A percentile compares a stretch with the other conserved stretches of the same genome.
phyloP scores from a whole-genome alignment of 2,888 invertebrate species.

The Lamproptera curius region DNA sequence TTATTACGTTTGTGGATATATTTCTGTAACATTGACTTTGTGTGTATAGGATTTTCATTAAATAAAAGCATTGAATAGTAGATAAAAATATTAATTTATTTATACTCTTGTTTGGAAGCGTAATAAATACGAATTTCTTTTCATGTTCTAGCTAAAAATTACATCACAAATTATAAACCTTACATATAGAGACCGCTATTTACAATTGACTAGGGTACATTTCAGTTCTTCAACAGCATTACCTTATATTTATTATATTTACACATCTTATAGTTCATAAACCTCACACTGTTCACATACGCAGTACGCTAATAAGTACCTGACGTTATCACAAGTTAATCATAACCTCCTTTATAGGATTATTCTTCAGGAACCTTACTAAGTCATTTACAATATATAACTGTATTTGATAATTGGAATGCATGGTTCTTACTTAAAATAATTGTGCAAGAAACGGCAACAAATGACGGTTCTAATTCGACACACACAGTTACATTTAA shows the following conservation, averaged over 20 bases:
- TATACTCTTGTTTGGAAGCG: slow-evolving; percentile 76
- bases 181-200: slow-evolving; percentile 58
- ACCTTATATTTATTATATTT: slow-evolving; percentile 45
- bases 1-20: too few relatives aligned
- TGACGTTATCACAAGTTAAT: slow-evolving; percentile 69
- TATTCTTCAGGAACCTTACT: slow-evolving; percentile 58
- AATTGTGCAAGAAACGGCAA: slow-evolving; percentile 24
- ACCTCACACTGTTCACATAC: slow-evolving; percentile 39
- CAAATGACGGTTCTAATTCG: slow-evolving; percentile 28
- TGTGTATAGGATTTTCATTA: slow-evolving; percentile 5
- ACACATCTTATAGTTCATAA: slow-evolving; percentile 43
- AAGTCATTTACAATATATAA: slow-evolving; percentile 40
- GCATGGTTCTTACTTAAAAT: slow-evolving; percentile 32
- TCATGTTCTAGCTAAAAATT: slow-evolving; percentile 69
- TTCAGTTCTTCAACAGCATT: slow-evolving; percentile 72
- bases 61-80: slow-evolving; percentile 57
- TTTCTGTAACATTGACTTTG: too few relatives aligned
- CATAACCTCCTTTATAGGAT: slow-evolving; percentile 38
- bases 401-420: slow-evolving; percentile 48
- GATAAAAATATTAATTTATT: slow-evolving; percentile 76
- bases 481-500: slow-evolving; percentile 43
- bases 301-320: slow-evolving; percentile 60
- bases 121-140: slow-evolving; percentile 74
- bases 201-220: slow-evolving; percentile 78
- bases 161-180: slow-evolving; percentile 75